Evolutionary conservation across 2,797 vertebrate species (phyloP).

Genomic region (Apodemus agrarius): DNA sequence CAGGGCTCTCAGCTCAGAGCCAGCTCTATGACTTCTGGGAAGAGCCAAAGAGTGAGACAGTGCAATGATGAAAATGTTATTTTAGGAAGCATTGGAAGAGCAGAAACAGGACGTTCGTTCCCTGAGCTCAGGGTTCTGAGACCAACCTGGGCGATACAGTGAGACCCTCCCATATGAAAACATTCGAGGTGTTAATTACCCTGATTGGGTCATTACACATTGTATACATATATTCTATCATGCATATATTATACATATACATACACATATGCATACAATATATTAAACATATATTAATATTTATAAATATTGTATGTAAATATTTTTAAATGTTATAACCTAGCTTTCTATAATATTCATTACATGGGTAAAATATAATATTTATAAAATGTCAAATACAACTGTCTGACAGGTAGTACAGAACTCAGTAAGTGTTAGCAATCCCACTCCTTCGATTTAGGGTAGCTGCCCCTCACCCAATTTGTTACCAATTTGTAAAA

Average conservation of each 20-base stretch:
- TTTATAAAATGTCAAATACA: background rate
- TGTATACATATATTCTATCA: background rate
- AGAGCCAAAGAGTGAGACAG: background rate
- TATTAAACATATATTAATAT: background rate
- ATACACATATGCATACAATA: no score
- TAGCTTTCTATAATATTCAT: background rate
- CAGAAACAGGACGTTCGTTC: background rate
- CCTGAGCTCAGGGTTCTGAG: background rate
- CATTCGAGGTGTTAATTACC: background rate
- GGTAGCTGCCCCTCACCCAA: background rate
- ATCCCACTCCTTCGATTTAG: background rate
- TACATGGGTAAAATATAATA: background rate
- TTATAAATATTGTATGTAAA: background rate
- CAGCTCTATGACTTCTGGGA: background rate
- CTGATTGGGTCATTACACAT: background rate
- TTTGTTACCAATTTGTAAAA: background rate
- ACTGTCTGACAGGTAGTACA: background rate
- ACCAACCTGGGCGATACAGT: background rate
- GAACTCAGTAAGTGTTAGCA: background rate
- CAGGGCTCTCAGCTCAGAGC: background rate
- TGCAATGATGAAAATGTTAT: background rate
- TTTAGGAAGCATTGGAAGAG: background rate
- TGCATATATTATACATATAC: background rate
- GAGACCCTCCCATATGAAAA: background rate
- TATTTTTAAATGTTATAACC: background rate